Percentiles rank a stretch among this genome's conserved stretches.
Evolutionary conservation across 2,888 invertebrate genomes (phyloP).

Genomic region (Eueremaeus valkanovi): DNA sequence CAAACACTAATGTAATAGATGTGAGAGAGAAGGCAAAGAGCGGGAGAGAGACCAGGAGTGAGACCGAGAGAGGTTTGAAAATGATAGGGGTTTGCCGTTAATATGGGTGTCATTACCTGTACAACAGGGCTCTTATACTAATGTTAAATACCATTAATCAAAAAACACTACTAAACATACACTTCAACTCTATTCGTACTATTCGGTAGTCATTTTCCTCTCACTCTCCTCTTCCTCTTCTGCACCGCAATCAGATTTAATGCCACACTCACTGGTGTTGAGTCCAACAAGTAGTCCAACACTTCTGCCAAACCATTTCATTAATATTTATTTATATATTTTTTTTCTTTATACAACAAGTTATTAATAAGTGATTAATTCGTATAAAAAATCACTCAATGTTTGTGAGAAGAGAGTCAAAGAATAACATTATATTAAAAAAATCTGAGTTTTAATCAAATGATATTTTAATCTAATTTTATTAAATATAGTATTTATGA

Average conservation of each 20-base stretch:
- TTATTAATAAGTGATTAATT: background rate
- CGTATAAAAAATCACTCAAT: background rate
- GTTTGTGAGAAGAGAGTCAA: too few species aligned
- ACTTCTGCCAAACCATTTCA: background rate
- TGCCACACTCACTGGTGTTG: background rate
- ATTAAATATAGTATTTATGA: too few species aligned
- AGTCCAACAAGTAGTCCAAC: conserved; percentile 16
- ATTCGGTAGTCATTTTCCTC: background rate
- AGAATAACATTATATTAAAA: too few species aligned
- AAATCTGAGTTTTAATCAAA: too few species aligned
- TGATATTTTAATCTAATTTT: too few species aligned
- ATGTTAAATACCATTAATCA: conserved; percentile 27
- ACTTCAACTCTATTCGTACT: background rate
- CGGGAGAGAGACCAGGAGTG: too few species aligned
- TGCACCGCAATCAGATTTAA: conserved; percentile 10
- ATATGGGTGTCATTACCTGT: conserved; percentile 30
- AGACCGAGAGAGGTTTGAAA: background rate
- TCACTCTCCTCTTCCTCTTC: background rate
- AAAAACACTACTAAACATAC: conserved; percentile 9
- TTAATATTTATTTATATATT: background rate
- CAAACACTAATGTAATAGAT: background rate
- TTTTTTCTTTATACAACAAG: too few species aligned
- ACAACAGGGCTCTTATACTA: background rate
- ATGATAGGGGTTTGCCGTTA: conserved; percentile 30
- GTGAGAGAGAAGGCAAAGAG: too few species aligned